Percentiles rank a stretch among this genome's conserved stretches.
phyloP scores from a whole-genome alignment of 2,797 vertebrate genomes.

The Ispidina picta region DNA sequence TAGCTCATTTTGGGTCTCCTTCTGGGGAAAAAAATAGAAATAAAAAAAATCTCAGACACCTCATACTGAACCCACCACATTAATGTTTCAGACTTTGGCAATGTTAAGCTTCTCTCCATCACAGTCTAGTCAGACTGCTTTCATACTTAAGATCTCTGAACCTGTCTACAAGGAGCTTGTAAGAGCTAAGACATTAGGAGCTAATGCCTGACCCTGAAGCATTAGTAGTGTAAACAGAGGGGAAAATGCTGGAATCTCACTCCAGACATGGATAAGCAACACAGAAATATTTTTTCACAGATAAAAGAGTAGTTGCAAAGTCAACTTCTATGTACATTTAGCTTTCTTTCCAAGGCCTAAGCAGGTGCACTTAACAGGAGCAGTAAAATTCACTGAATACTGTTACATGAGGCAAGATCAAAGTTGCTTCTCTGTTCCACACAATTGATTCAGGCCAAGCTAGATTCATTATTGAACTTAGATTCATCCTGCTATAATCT shows the following conservation, averaged over 20 bases:
- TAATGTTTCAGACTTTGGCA: background rate
- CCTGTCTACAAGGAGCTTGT: background rate
- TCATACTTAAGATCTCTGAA: background rate
- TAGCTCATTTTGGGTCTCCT: background rate
- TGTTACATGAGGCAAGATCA: background rate
- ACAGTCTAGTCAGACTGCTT: background rate
- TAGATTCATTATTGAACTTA: background rate
- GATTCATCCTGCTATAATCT: background rate
- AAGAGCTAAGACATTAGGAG: background rate
- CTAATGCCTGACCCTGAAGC: background rate
- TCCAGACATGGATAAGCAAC: background rate
- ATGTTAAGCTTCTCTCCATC: background rate
- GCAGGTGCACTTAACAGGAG: background rate
- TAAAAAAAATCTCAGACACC: background rate
- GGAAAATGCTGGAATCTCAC: background rate
- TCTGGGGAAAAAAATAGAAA: background rate
- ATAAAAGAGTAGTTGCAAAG: background rate
- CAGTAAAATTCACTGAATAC: background rate
- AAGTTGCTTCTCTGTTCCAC: background rate
- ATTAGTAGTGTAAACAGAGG: background rate
- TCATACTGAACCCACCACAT: background rate
- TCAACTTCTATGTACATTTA: background rate
- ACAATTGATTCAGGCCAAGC: background rate
- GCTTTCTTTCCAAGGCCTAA: background rate
- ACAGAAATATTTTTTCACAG: background rate